A percentile compares a stretch with the other conserved stretches of the same genome.
These are phyloP conservation scores for Crotophaga sulcirostris DNA, from an alignment of 2,113 vertebrate genomes.

Conservation along the genomic window DNA sequence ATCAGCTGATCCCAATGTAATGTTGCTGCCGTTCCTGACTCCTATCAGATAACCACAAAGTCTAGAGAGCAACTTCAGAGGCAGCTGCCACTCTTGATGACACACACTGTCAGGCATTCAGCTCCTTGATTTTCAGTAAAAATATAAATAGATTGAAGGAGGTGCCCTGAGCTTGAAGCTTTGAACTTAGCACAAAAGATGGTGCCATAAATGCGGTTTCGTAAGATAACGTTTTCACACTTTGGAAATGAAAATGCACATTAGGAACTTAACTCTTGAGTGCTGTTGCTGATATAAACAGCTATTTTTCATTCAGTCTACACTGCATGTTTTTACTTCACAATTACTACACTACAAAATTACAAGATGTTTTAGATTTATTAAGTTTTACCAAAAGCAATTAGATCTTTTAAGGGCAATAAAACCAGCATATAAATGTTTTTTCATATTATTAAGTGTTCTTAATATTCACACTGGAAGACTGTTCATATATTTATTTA, in stretches of 20 bases:
- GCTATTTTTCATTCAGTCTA: neutral
- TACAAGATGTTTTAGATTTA: neutral
- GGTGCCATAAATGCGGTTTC: neutral
- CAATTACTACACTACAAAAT: neutral
- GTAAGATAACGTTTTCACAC: neutral
- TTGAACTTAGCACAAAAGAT: neutral
- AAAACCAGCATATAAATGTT: neutral
- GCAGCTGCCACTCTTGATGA: neutral
- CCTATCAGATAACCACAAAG: neutral
- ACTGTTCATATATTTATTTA: neutral
- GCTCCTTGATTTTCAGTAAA: neutral
- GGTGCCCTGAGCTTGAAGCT: neutral
- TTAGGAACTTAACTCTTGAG: neutral
- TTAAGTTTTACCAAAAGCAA: neutral
- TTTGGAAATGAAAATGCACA: neutral
- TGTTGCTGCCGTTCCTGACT: neutral
- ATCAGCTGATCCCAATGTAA: neutral
- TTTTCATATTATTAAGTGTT: neutral
- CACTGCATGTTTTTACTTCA: neutral
- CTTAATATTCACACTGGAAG: neutral
- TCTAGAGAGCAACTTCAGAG: neutral
- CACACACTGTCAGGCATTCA: neutral
- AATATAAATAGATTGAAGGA: neutral
- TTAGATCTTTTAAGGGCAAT: neutral
- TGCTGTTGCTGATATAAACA: neutral